These are phyloP conservation scores for Hormaphis cornu DNA, from an alignment of 1,140 invertebrate species.

Conservation along the genomic window DNA sequence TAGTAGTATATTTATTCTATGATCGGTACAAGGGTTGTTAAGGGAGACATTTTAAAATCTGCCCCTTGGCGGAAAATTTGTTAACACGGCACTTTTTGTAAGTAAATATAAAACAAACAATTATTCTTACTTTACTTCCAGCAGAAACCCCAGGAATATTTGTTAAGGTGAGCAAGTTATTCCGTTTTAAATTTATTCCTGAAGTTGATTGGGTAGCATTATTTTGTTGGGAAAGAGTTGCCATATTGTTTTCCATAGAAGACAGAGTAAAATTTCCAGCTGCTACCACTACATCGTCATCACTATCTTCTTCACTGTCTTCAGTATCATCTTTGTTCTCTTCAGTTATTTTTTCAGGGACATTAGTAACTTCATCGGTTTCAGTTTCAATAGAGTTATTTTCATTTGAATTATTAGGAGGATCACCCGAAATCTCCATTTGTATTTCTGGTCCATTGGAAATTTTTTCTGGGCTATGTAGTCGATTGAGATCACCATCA, in stretches of 20 bases:
- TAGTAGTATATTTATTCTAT: too few species aligned
- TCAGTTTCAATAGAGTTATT: neutral
- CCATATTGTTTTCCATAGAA: slow-evolving; percentile 51
- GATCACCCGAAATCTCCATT: neutral
- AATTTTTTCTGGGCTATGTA: slow-evolving; percentile 10
- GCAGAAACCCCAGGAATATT: slow-evolving; percentile 12
- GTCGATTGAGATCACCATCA: neutral
- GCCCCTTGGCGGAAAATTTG: too few species aligned
- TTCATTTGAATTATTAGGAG: neutral
- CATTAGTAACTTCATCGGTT: neutral
- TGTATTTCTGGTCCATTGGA: neutral
- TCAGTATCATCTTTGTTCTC: slow-evolving; percentile 51
- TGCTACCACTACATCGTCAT: slow-evolving; percentile 73
- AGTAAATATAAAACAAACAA: neutral
- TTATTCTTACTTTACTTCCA: slow-evolving; percentile 19
- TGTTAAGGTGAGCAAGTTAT: slow-evolving; percentile 19
- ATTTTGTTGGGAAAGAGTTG: slow-evolving; percentile 55
- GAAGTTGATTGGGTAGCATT: slow-evolving; percentile 44
- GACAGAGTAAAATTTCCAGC: slow-evolving; percentile 60
- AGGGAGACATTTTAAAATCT: too few species aligned
- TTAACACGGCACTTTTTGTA: too few species aligned
- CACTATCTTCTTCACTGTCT: slow-evolving; percentile 60
- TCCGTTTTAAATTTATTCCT: slow-evolving; percentile 26
- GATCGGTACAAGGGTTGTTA: too few species aligned
- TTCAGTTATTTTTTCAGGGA: slow-evolving; percentile 33